Conservation (phyloP, 2,113 vertebrate genomes). For the Rhombomys opimus region DNA sequence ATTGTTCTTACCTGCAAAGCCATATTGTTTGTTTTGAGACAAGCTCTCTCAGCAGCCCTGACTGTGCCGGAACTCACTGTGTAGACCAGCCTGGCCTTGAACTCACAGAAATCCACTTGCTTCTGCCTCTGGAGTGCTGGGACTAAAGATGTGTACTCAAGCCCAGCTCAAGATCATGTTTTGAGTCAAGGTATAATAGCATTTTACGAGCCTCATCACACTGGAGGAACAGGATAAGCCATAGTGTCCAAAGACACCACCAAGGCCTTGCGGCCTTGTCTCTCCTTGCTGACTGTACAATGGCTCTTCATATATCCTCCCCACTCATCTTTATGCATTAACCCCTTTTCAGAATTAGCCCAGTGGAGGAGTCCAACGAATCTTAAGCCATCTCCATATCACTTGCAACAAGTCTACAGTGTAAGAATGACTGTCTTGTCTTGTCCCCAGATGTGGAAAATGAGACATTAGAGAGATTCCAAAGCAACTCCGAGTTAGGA, state of each 20-base stretch:
- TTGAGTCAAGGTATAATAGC: not conserved
- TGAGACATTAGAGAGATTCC: not conserved
- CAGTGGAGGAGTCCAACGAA: not conserved
- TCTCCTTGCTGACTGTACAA: not conserved
- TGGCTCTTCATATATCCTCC: not conserved
- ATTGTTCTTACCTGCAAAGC: not conserved
- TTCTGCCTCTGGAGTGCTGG: not conserved
- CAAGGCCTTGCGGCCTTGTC: not conserved
- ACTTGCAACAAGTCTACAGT: not conserved
- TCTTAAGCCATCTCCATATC: not conserved
- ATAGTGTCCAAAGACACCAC: not conserved
- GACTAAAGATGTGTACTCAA: not conserved
- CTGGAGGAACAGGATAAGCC: fast-evolving
- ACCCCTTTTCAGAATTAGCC: too few relatives aligned
- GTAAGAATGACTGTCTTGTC: not conserved
- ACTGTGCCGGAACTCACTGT: not conserved
- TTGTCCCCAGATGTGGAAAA: not conserved
- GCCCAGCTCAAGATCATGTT: not conserved
- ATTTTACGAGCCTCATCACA: fast-evolving
- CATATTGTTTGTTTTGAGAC: not conserved
- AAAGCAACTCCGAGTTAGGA: not conserved
- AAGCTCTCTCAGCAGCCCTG: not conserved
- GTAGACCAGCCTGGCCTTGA: not conserved
- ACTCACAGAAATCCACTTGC: not conserved
- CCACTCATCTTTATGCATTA: not conserved